A percentile compares a stretch with the other conserved stretches of the same genome.
Evolutionary conservation across 2,113 vertebrate genomes (phyloP).

Genomic region (Clarias batrachus): DNA sequence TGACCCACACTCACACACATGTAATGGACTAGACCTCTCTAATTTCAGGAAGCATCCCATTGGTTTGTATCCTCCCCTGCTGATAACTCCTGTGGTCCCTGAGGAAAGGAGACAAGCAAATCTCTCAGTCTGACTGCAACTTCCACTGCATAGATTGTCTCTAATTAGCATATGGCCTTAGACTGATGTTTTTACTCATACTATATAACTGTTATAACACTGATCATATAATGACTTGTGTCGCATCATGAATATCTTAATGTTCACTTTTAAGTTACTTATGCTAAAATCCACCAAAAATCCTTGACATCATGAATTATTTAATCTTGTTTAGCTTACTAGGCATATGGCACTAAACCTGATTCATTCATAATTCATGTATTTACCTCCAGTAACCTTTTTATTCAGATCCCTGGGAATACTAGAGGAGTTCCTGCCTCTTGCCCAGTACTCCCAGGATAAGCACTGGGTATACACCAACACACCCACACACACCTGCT

Average conservation of each 20-base stretch:
- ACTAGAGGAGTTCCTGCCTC: neutral
- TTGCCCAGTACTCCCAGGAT: too few relatives aligned
- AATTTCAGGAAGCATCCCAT: slow-evolving; percentile 36
- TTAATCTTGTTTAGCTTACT: neutral
- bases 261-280: neutral
- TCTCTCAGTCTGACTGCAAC: neutral
- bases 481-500: slow-evolving; percentile 30
- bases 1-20: slow-evolving; percentile 29
- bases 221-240: neutral
- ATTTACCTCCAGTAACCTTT: neutral
- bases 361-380: neutral
- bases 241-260: too few relatives aligned
- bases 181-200: neutral
- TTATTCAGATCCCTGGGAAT: neutral
- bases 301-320: neutral
- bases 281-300: neutral
- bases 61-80: slow-evolving; percentile 16
- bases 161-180: neutral
- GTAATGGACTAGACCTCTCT: slow-evolving; percentile 15
- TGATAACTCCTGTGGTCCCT: slow-evolving; percentile 6
- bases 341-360: neutral
- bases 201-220: neutral
- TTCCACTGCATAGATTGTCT: neutral
- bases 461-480: neutral
- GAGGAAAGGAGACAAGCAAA: neutral